Evolutionary conservation across 2,888 invertebrate species (phyloP), one percentile per base, ranked within the genome.

Genomic region (Smittia aterrima): DNA sequence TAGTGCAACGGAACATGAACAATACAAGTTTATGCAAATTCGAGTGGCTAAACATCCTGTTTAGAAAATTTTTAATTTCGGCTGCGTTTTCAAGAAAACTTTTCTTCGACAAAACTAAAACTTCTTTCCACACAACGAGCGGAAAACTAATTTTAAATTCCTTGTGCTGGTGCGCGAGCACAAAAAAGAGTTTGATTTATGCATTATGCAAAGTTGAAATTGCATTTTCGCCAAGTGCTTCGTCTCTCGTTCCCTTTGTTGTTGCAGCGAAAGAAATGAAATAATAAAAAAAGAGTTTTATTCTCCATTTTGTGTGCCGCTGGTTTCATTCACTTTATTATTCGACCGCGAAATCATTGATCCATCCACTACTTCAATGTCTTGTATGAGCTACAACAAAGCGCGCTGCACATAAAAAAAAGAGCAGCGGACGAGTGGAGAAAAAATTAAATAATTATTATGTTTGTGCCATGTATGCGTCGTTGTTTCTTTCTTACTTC

Each of bases 371-470:
- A 66, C 40, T 68, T 68, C 40, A 68, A 68, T 54, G 70, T 70
- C 70, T 22, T 58, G 58, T 9, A 58, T 3, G 18, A 20, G 58
- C 18, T 38, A 27, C 40, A 38, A 18, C 38, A 38, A 27, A 24
- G 24, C 11, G 24, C 24, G 16, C 27, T 11, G 9, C 9, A 64
- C 27, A 58, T 22, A 58, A n/a, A n/a, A 64, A 64, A 70, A 25
- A 68, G 27, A 54, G 70, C 18, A 20, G 27, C 27, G 41, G 32
- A 54, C 27, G 54, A 70, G 53, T 22, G 70, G 25, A 70, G 53
- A 68, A 68, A 70, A 70, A 70, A 70, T 68, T 53, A 70, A 70
- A 70, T 70, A 70, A 70, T 70, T 70, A 70, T 70, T 70, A 70
- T 70, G 70, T 70, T 70, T 41, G 53, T 70, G 70, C 70, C 70